Conservation (phyloP, 2,797 vertebrate species). For the Betta splendens region DNA sequence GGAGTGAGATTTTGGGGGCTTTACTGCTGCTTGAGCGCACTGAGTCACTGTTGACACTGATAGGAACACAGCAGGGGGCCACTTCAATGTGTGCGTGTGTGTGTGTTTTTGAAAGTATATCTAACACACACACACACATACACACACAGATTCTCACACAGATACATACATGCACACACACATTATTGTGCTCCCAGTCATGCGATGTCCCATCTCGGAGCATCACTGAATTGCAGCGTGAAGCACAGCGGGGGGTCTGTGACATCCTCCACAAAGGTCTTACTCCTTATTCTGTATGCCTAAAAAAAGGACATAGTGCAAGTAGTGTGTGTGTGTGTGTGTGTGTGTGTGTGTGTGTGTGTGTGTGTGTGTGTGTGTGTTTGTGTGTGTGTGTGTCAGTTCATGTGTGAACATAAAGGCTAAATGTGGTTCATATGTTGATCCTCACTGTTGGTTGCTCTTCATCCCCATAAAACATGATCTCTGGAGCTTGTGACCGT, state of each 20-base stretch:
- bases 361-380: conserved; percentile 4
- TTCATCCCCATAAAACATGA: conserved; percentile 9
- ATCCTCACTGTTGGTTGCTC: conserved; percentile 12
- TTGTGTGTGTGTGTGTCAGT: conserved; percentile 17
- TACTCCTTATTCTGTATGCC: conserved; percentile 15
- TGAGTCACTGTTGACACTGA: conserved; percentile 73
- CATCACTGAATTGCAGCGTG: conserved; percentile 57
- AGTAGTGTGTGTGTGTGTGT: conserved; percentile 4
- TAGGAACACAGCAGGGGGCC: conserved; percentile 72
- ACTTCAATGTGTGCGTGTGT: conserved; percentile 51
- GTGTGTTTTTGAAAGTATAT: conserved; percentile 39
- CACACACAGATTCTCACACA: conserved; percentile 23
- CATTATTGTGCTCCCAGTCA: conserved; percentile 68
- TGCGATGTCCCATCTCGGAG: conserved; percentile 64
- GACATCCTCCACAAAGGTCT: conserved; percentile 60
- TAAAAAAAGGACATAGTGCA: conserved; percentile 11
- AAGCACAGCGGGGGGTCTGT: conserved; percentile 57
- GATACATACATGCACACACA: conserved; percentile 46
- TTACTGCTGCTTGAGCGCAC: conserved; percentile 74
- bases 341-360: conserved; percentile 5
- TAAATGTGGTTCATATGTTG: conserved; percentile 33
- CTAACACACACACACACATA: conserved; percentile 21
- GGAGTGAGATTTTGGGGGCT: conserved; percentile 55
- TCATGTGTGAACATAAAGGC: conserved; percentile 19
- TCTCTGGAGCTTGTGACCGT: conserved; percentile 49